Evolutionary conservation across 30 jellyfish, hydroid and myxozoan genomes (phyloP).

Genomic region (Aurelia aurita): DNA sequence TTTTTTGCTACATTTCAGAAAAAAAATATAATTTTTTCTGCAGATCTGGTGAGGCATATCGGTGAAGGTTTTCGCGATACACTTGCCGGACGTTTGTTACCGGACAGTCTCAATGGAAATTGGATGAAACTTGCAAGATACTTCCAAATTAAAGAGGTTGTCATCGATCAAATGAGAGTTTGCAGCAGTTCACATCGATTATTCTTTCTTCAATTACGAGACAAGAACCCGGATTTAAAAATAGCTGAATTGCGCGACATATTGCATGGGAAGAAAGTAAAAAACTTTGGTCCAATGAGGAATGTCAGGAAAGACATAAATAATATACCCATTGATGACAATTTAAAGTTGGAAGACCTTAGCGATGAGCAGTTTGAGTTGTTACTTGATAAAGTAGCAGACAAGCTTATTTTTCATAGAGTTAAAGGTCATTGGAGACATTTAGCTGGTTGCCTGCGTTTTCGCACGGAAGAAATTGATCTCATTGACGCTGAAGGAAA

Average conservation of each 20-base stretch:
- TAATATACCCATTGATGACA: background rate
- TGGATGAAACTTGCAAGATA: constrained; percentile 22
- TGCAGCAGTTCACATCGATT: constrained; percentile 27
- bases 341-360: constrained; percentile 3
- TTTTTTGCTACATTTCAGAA: no score
- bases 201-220: background rate
- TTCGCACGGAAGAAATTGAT: background rate
- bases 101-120: constrained; percentile 5
- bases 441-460: constrained; percentile 21
- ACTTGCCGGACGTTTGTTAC: constrained; percentile 9
- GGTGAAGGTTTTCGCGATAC: constrained; percentile 14
- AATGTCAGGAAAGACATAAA: background rate
- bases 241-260: background rate
- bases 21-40: background rate
- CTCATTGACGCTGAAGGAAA: constrained; percentile 4
- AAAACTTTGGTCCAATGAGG: background rate
- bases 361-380: constrained; percentile 8
- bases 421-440: constrained; percentile 29
- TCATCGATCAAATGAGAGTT: background rate
- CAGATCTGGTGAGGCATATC: constrained; percentile 9
- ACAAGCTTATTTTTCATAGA: background rate
- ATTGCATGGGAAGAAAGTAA: constrained; percentile 3
- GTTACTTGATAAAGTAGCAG: constrained; percentile 33
- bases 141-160: background rate
- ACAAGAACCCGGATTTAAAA: background rate